Conservation (phyloP, 2,888 invertebrate genomes). For the Stenurella melanura region DNA sequence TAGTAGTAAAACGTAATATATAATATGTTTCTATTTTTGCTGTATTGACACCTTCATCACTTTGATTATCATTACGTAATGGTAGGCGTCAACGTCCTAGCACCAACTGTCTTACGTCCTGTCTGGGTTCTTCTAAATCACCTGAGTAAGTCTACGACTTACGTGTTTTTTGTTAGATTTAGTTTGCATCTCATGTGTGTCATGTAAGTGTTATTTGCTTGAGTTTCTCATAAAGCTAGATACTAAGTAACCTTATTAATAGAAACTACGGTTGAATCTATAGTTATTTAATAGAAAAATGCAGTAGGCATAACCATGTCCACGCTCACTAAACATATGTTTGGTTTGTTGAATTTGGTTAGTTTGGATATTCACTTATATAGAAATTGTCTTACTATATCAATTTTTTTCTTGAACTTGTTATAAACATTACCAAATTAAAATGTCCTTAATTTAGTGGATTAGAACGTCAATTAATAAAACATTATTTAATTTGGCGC, state of each 20-base stretch:
- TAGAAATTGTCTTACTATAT: no score
- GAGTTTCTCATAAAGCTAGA: slow-evolving; percentile 8
- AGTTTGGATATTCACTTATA: no score
- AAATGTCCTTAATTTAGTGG: no score
- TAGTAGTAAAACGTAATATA: slow-evolving; percentile 21
- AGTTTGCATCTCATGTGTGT: slow-evolving; percentile 28
- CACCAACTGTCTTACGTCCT: slow-evolving; percentile 73
- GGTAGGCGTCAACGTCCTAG: slow-evolving; percentile 72
- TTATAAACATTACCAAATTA: no score
- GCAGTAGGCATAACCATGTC: no score
- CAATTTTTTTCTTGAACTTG: no score
- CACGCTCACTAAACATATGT: no score
- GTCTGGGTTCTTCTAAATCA: slow-evolving; percentile 72
- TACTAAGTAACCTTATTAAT: slow-evolving; percentile 4
- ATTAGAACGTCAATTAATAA: no score
- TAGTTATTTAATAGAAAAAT: no score
- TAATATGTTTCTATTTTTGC: slow-evolving; percentile 16
- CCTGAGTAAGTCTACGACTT: slow-evolving; percentile 72
- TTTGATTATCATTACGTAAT: slow-evolving; percentile 58
- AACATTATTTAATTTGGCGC: no score
- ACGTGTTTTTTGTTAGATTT: slow-evolving; percentile 51
- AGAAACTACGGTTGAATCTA: no score
- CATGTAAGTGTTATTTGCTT: slow-evolving; percentile 10
- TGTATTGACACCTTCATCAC: slow-evolving; percentile 30
- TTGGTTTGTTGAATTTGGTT: no score